Evolutionary conservation across 2,113 vertebrate species (phyloP), one percentile per base, ranked within the genome.

Genomic region (Solea solea): DNA sequence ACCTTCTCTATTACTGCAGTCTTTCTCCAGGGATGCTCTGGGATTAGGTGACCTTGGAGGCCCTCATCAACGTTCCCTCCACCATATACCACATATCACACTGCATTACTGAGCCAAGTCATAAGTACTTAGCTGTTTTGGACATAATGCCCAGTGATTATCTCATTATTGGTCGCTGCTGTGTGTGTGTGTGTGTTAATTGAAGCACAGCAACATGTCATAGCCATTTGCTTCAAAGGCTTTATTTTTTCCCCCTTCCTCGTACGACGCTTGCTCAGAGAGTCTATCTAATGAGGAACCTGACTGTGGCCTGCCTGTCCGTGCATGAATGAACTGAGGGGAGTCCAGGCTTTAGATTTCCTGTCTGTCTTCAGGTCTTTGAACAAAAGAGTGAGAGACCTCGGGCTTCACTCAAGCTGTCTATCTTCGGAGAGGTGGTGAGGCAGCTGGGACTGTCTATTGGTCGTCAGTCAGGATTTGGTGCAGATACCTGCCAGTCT

Each of bases 401-500:
- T 39, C 78, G 65, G 76, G 80, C 82, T 83, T 63, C 14, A 79
- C 80, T 72, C 78, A 8, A 72, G 86, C 82, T 60, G 84, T 63
- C 86, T 39, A 69, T 85, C 80, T 69, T 49, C 76, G 71, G 50
- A 74, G 65, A 64, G 76, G n/a, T 34, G 57, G 34, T 40, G 53
- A 8, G 62, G 72, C 3, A 59, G 44, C 62, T 70, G 72, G n/a
- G 49, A 58, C 74, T 72, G 79, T 77, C 78, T 85, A 76, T 83
- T 73, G 72, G 74, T 71, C 59, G 75, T 84, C 76, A 78, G 75
- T 83, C 78, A 69, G 75, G 70, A 49, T 72, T 48, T 7, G 2
- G 11, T 5, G 52, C 39, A 64, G 70, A 66, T 76, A 72, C 90
- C 88, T 88, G 90, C 72, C 86, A 49, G 70, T 85, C 90, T 56